These are phyloP conservation scores for Strigamia crassipes DNA, from an alignment of 2,888 invertebrate genomes.

Conservation along the genomic window DNA sequence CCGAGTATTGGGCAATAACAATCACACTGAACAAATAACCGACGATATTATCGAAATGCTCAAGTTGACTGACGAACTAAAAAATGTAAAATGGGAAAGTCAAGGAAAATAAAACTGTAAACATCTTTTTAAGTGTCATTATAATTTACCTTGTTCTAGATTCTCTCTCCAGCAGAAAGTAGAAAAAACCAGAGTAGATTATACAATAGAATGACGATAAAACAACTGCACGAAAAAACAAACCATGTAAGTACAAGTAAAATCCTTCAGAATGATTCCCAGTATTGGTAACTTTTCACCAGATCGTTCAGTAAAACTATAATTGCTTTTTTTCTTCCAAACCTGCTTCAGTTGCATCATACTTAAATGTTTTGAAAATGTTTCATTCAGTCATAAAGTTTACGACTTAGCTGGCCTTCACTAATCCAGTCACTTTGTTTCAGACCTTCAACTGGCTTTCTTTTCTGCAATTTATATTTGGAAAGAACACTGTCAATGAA, in stretches of 20 bases:
- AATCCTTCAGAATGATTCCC: not conserved
- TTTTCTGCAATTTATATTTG: not conserved
- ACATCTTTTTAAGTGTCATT: not conserved
- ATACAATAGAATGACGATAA: conserved; percentile 20
- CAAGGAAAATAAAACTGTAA: not conserved
- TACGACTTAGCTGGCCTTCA: not conserved
- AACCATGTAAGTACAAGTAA: conserved; percentile 7
- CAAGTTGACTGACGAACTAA: not conserved
- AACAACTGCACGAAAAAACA: not conserved
- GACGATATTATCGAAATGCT: not conserved
- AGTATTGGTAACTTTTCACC: no score
- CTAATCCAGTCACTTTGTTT: not conserved
- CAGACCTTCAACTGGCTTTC: not conserved
- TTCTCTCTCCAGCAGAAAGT: not conserved
- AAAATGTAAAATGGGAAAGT: not conserved
- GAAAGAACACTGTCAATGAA: not conserved
- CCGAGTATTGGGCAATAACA: not conserved
- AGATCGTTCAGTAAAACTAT: no score
- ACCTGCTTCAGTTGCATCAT: not conserved
- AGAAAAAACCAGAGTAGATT: conserved; percentile 6
- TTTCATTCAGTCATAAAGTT: not conserved
- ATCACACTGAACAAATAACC: conserved; percentile 10
- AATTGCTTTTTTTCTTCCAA: no score
- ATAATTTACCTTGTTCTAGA: not conserved
- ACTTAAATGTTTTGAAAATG: not conserved